Conservation (phyloP, 2,888 invertebrate species). For the Lamellibrachia satsuma region DNA sequence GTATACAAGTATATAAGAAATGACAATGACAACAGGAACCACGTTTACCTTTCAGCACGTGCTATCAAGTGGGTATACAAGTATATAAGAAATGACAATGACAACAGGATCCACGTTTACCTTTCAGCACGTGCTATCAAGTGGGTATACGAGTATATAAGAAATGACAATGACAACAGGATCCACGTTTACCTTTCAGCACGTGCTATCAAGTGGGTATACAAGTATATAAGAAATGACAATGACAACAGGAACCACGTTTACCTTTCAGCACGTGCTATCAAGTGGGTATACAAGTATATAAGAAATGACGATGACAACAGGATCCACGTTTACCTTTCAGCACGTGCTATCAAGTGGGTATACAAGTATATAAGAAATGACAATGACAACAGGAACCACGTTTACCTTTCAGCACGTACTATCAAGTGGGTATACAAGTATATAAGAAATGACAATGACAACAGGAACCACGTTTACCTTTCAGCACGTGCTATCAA, state of each 20-base stretch:
- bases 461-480: constrained; percentile 23
- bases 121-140: too few relatives aligned
- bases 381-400: not conserved
- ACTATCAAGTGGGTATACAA: too few relatives aligned
- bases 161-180: not conserved
- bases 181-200: constrained; percentile 35
- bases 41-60: constrained; percentile 37
- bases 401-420: constrained; percentile 37
- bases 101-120: constrained; percentile 21
- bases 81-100: not conserved
- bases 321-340: constrained; percentile 33
- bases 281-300: too few relatives aligned
- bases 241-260: not conserved
- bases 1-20: not conserved
- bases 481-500: too few relatives aligned
- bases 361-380: not conserved
- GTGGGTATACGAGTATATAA: not conserved
- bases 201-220: too few relatives aligned
- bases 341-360: too few relatives aligned
- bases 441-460: not conserved
- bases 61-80: too few relatives aligned
- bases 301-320: not conserved
- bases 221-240: not conserved
- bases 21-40: not conserved
- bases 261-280: constrained; percentile 41